These are phyloP conservation scores for Grammomys dolichurus DNA, from an alignment of 2,113 vertebrate genomes.

Conservation along the genomic window DNA sequence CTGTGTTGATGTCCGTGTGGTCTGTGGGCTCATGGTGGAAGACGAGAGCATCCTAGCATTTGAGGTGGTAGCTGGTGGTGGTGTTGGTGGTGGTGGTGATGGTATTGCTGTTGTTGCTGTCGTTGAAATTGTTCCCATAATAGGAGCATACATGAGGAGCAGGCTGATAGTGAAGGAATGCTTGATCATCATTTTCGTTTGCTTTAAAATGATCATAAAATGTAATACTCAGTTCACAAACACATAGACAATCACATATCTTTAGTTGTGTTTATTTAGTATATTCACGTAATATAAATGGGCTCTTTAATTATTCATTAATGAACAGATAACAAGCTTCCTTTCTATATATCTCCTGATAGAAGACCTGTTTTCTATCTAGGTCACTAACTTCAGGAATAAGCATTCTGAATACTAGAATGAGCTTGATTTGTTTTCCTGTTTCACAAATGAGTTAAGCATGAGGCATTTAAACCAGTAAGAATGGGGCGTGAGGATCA, in stretches of 20 bases:
- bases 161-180: neutral
- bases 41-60: accelerated
- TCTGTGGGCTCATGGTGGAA: neutral
- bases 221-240: slow-evolving; percentile 48
- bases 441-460: neutral
- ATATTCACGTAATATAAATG: neutral
- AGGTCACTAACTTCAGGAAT: neutral
- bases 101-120: accelerated
- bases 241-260: neutral
- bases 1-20: neutral
- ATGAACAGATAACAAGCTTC: neutral
- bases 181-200: slow-evolving; percentile 62
- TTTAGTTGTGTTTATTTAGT: neutral
- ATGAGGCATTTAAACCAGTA: neutral
- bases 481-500: neutral
- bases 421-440: slow-evolving; percentile 5
- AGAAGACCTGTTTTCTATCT: neutral
- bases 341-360: neutral
- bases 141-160: slow-evolving; percentile 31
- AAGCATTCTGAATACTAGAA: neutral
- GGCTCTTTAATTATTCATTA: slow-evolving; percentile 22
- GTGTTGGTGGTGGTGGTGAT: accelerated
- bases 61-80: too few relatives aligned
- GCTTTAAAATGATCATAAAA: slow-evolving; percentile 54
- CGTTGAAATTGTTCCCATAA: accelerated